Conservation (phyloP, 2,888 invertebrate genomes). For the Lapara coniferarum region DNA sequence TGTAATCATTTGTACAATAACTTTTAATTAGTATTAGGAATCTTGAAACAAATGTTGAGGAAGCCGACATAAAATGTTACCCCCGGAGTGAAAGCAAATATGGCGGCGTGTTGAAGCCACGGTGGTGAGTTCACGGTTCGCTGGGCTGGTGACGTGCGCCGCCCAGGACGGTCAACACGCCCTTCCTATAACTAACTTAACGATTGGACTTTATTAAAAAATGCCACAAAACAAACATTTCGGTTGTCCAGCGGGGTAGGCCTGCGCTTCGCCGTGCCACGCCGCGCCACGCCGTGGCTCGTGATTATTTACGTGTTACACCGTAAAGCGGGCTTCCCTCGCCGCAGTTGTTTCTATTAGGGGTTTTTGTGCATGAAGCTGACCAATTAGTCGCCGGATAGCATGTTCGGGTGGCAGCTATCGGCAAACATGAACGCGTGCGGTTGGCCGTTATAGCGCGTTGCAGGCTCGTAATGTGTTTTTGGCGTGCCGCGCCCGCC, state of each 20-base stretch:
- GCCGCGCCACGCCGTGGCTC: constrained; percentile 33
- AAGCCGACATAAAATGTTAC: constrained; percentile 46
- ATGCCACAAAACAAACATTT: constrained; percentile 55
- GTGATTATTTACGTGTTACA: constrained; percentile 60
- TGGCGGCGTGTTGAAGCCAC: constrained; percentile 61
- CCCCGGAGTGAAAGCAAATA: constrained; percentile 68
- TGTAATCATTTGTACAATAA: background rate
- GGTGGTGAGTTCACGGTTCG: constrained; percentile 70
- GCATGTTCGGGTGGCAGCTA: constrained; percentile 76
- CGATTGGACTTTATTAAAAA: constrained; percentile 61
- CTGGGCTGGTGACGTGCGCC: constrained; percentile 68
- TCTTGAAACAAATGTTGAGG: constrained; percentile 35
- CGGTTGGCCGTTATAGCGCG: constrained; percentile 78
- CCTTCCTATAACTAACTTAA: constrained; percentile 62
- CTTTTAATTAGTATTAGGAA: constrained; percentile 30
- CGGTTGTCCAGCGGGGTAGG: constrained; percentile 40
- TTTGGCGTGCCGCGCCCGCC: constrained; percentile 77
- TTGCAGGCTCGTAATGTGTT: constrained; percentile 76
- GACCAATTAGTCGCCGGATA: constrained; percentile 78
- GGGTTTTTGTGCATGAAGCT: constrained; percentile 74
- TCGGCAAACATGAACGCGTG: constrained; percentile 70
- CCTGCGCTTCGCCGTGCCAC: background rate
- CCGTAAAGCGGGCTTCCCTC: constrained; percentile 61
- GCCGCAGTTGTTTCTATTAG: constrained; percentile 65
- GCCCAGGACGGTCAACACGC: constrained; percentile 72